Evolutionary conservation across 2,888 invertebrate genomes (phyloP).

Genomic region (Meiosimyza platycephala): DNA sequence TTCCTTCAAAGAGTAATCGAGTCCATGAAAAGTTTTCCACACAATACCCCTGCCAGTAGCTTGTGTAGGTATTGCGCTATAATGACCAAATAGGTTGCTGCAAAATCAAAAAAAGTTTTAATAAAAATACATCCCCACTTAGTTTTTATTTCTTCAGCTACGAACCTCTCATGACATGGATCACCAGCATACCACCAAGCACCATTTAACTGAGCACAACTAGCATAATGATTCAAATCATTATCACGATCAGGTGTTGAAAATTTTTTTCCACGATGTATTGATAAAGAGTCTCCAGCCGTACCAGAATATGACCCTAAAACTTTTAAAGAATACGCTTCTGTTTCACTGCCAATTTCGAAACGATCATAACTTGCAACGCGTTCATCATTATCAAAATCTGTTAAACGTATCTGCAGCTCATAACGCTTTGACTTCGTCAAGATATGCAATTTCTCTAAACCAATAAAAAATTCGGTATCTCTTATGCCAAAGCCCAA

Average conservation of each 20-base stretch:
- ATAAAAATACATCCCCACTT: not conserved
- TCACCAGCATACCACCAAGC: slow-evolving; percentile 20
- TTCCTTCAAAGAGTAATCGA: no score
- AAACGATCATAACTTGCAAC: slow-evolving; percentile 5
- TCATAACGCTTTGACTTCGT: not conserved
- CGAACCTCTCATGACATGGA: slow-evolving; percentile 9
- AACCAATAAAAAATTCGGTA: slow-evolving; percentile 5
- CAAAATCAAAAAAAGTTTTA: no score
- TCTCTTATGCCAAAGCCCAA: not conserved
- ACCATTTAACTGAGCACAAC: slow-evolving; percentile 12
- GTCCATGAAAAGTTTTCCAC: no score
- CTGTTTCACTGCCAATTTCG: slow-evolving; percentile 4
- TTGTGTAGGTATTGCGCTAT: no score
- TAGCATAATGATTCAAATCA: not conserved
- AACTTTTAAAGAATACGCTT: not conserved
- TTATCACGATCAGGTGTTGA: slow-evolving; percentile 16
- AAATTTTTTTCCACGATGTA: slow-evolving; percentile 3
- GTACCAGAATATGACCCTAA: slow-evolving; percentile 7
- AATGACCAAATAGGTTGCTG: no score
- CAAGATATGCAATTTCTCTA: not conserved
- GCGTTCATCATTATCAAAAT: not conserved
- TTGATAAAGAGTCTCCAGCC: not conserved
- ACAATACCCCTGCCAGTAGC: no score
- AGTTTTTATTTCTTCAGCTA: not conserved
- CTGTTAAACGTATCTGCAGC: not conserved